Base-by-base conservation (phyloP, 1,140 invertebrate species). In the Drosophila trapezifrons region DNA sequence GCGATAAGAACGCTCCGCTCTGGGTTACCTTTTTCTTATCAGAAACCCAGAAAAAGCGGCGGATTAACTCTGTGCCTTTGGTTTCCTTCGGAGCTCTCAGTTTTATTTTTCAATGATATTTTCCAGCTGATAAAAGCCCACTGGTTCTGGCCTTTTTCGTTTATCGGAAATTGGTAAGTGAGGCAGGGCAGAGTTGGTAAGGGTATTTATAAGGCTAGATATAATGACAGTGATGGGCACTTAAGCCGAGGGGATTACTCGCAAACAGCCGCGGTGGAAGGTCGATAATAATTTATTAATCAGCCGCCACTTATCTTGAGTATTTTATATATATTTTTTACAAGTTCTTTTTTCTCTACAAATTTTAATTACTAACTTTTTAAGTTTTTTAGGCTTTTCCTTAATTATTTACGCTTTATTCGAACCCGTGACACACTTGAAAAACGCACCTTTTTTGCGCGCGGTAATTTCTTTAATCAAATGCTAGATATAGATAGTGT, bases 31-130 rank as follows among this genome's bases (percentile, higher is more conserved):
- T 29, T 51, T 54, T 65, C 74, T 85, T 86, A 85, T 85, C 81
- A 78, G 73, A 76, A 76, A 57, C 77, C 59, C 66, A 63, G 43
- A 55, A 55, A 47, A 17, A 40, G 56, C 77, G 45, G 10, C 66
- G 80, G 80, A 83, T 83, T 83, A 83, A 85, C 76, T 80, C 62
- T 10, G 52, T 40, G 20, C 13, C 40, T 60, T 25, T 25, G 52
- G 66, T 81, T 59, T 67, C 58, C 59, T 79, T 65, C 58, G 37
- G 62, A 71, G 47, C 52, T 25, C 52, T 17, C 49, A 27, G 20
- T 32, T 46, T 56, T 59, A 55, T 35, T 20, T 51, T 51, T 20
- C 8, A 20, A 13, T 45, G 22, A 37, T 58, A 56, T 54, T 46
- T 58, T 60, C 25, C 49, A 51, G 40, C 49, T 74, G 71, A 70